phyloP scores from a whole-genome alignment of 2,797 vertebrate genomes.

The Nyctibius grandis region DNA sequence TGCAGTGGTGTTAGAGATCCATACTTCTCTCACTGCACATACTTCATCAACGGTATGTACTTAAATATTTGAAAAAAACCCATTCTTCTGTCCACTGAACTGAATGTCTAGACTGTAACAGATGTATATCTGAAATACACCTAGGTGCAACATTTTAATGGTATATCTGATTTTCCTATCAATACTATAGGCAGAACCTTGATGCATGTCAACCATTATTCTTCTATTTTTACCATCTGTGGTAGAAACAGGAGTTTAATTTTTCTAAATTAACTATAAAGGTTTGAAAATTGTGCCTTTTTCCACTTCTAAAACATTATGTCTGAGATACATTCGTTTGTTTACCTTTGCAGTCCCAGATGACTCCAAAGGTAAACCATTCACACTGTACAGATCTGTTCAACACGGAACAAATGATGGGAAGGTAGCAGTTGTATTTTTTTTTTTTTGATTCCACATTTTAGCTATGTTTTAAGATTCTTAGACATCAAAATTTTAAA shows the following conservation, averaged over 20 bases:
- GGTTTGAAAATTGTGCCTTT: background rate
- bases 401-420: background rate
- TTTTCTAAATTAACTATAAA: background rate
- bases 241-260: background rate
- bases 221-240: background rate
- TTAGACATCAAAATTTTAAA: background rate
- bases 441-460: background rate
- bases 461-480: background rate
- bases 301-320: background rate
- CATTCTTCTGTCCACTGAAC: background rate
- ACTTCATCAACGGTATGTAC: background rate
- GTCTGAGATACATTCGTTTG: background rate
- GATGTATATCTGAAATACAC: background rate
- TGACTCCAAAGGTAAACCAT: background rate
- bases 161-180: background rate
- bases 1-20: background rate
- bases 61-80: background rate
- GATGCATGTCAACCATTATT: slow-evolving; percentile 5
- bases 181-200: background rate
- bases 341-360: background rate
- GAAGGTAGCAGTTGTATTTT: background rate
- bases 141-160: background rate
- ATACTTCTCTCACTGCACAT: background rate
- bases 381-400: background rate
- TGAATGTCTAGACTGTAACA: background rate